A percentile compares a stretch with the other conserved stretches of the same genome.
Conservation (phyloP, 2,888 invertebrate genomes). For the Imbricaverruca yamaguchii region DNA sequence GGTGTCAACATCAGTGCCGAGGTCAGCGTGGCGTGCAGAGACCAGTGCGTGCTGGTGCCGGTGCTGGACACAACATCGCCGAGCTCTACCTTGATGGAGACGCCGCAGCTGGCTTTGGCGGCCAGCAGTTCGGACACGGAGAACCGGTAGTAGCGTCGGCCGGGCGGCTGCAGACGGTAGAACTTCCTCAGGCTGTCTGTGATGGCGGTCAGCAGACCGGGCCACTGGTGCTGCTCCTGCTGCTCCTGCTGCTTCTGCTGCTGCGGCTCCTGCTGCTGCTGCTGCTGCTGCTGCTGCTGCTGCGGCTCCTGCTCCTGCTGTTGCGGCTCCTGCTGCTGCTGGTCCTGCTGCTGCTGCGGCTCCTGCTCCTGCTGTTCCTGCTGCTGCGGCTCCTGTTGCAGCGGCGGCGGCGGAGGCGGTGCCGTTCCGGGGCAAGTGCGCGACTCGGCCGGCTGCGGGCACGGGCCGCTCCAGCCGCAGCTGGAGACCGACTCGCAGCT, state of each 20-base stretch:
- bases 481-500: conserved; percentile 14
- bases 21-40: no score
- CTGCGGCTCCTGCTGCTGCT: not conserved
- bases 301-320: not conserved
- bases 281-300: not conserved
- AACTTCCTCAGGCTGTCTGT: conserved; percentile 7
- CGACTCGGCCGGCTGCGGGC: not conserved
- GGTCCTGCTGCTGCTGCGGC: no score
- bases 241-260: not conserved
- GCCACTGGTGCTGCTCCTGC: not conserved
- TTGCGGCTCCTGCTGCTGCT: not conserved
- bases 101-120: conserved; percentile 3
- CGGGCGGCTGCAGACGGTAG: not conserved
- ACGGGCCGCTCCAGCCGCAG: not conserved
- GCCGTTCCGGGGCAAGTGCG: not conserved
- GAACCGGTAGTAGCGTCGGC: not conserved
- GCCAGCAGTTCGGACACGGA: not conserved
- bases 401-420: not conserved
- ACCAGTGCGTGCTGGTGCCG: not conserved
- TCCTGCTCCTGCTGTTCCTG: no score
- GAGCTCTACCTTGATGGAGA: not conserved
- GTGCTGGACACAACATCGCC: not conserved
- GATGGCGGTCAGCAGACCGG: not conserved
- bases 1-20: no score
- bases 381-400: not conserved